phyloP scores from a whole-genome alignment of 2,888 invertebrate genomes.

The Stratiomys singularior region DNA sequence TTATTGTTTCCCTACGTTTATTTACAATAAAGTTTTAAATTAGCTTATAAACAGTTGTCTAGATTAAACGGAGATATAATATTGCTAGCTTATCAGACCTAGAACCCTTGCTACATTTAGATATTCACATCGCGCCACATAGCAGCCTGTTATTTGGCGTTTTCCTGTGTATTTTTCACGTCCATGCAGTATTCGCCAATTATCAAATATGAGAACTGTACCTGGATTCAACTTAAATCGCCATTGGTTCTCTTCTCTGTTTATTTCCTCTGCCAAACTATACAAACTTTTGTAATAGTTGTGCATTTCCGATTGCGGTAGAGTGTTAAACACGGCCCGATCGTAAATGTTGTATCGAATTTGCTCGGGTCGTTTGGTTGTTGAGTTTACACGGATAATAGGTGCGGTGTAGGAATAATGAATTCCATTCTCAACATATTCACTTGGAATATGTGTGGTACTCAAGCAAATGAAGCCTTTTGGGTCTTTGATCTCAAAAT shows the following conservation, averaged over 20 bases:
- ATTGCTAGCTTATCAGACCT: conserved; percentile 61
- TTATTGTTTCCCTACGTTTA: neutral
- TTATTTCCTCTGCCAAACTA: conserved; percentile 68
- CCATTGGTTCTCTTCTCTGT: conserved; percentile 68
- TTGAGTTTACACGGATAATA: conserved; percentile 69
- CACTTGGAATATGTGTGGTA: conserved; percentile 70
- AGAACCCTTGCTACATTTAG: conserved; percentile 70
- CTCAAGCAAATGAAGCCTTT: conserved; percentile 71
- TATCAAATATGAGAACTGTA: conserved; percentile 77
- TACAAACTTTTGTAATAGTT: conserved; percentile 73
- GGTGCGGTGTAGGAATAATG: conserved; percentile 70
- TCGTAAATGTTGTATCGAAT: conserved; percentile 81
- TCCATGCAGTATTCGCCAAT: conserved; percentile 83
- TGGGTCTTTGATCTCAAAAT: conserved; percentile 68
- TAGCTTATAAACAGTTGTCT: neutral
- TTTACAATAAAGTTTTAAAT: conserved; percentile 9
- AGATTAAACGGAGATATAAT: neutral
- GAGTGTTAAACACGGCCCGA: conserved; percentile 71
- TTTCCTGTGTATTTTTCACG: conserved; percentile 75
- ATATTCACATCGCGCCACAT: conserved; percentile 78
- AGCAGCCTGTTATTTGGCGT: conserved; percentile 76
- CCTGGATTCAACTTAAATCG: conserved; percentile 74
- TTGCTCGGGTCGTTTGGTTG: conserved; percentile 70
- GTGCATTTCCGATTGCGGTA: conserved; percentile 67
- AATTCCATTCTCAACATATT: conserved; percentile 73